Percentiles rank a stretch among this genome's conserved stretches.
Conservation (phyloP, 1,140 invertebrate species). For the Solenopsis fugax region DNA sequence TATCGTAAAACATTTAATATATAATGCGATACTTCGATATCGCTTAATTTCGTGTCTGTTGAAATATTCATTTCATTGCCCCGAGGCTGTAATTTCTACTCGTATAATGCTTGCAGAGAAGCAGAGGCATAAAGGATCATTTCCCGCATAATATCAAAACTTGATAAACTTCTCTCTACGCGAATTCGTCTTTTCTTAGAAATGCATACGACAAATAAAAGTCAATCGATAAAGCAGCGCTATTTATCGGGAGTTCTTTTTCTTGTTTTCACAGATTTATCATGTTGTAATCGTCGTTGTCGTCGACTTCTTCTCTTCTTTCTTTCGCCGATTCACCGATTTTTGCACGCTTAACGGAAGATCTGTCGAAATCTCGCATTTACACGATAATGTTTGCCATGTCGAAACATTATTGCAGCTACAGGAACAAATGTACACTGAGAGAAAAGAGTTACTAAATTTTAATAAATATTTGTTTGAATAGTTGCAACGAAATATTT, state of each 20-base stretch:
- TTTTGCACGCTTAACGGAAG: neutral
- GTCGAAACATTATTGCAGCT: neutral
- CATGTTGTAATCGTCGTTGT: neutral
- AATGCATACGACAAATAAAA: slow-evolving; percentile 20
- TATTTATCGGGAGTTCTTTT: slow-evolving; percentile 32
- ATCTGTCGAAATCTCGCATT: neutral
- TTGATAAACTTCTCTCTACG: neutral
- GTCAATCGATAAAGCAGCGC: slow-evolving; percentile 18
- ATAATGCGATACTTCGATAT: neutral
- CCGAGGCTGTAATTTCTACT: neutral
- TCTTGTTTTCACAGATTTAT: slow-evolving; percentile 38
- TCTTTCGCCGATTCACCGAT: neutral
- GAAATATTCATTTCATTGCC: neutral
- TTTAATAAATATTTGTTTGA: too few species aligned
- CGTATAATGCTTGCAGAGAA: neutral
- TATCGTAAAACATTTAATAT: slow-evolving; percentile 19
- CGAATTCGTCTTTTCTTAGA: slow-evolving; percentile 6
- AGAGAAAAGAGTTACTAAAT: too few species aligned
- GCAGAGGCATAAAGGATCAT: neutral
- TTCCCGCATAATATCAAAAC: slow-evolving; percentile 29
- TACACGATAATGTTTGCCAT: neutral
- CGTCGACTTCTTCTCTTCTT: neutral
- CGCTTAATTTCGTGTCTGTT: neutral
- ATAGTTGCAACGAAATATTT: too few species aligned
- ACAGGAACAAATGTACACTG: neutral